These are phyloP conservation scores for Perdita meconis DNA, from an alignment of 2,888 invertebrate genomes.

Conservation along the genomic window DNA sequence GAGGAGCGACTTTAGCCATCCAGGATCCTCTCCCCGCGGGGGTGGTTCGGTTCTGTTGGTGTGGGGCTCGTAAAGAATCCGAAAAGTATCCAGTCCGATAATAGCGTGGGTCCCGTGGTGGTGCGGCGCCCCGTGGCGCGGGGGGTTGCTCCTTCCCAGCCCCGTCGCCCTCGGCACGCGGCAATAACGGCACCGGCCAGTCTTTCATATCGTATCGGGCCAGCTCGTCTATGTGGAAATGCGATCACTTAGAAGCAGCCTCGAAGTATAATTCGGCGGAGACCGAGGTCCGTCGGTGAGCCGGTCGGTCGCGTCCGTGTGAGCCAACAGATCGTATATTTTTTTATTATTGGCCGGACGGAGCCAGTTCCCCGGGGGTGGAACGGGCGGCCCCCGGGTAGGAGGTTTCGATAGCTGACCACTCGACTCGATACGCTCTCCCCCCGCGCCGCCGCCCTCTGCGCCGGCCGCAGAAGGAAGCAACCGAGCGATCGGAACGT, in stretches of 20 bases:
- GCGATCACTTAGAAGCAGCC: constrained; percentile 83
- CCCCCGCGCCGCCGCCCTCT: constrained; percentile 40
- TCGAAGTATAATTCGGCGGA: constrained; percentile 81
- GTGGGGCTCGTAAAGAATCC: constrained; percentile 75
- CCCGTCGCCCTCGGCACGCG: constrained; percentile 62
- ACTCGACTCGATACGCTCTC: constrained; percentile 75
- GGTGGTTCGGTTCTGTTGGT: constrained; percentile 25
- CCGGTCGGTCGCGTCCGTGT: constrained; percentile 68
- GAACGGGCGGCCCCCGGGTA: constrained; percentile 43
- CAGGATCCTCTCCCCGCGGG: no score
- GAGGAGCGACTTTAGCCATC: no score
- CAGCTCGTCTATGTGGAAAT: constrained; percentile 84
- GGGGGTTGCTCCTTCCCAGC: constrained; percentile 39
- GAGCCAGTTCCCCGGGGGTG: constrained; percentile 69
- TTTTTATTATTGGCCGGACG: constrained; percentile 82
- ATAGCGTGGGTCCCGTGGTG: constrained; percentile 61
- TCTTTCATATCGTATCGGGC: constrained; percentile 81
- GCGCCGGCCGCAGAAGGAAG: constrained; percentile 47
- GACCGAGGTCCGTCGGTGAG: constrained; percentile 65
- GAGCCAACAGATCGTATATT: constrained; percentile 80
- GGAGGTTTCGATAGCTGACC: constrained; percentile 82
- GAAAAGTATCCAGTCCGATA: constrained; percentile 75
- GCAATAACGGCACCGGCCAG: constrained; percentile 76
- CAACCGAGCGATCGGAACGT: constrained; percentile 42
- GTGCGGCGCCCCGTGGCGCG: constrained; percentile 54